A percentile compares a stretch with the other conserved stretches of the same genome.
phyloP scores from a whole-genome alignment of 2,113 vertebrate genomes.

The Neotoma lepida region DNA sequence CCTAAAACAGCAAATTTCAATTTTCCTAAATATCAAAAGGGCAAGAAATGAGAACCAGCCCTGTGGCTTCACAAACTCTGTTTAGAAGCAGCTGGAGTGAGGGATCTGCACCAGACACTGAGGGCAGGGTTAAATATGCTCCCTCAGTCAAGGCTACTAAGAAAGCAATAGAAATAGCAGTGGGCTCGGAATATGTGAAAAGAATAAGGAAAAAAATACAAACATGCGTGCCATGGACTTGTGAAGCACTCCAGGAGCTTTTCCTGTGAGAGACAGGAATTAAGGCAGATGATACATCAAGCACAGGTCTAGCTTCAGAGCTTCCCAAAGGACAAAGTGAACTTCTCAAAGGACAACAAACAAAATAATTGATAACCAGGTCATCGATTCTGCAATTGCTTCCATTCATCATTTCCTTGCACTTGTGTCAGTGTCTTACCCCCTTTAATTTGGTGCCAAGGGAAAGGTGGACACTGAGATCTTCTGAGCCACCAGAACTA shows the following conservation, averaged over 20 bases:
- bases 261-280: not conserved
- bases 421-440: not conserved
- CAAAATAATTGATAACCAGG: not conserved
- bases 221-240: not conserved
- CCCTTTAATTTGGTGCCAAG: not conserved
- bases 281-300: not conserved
- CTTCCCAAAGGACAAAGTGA: not conserved
- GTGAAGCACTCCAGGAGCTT: not conserved
- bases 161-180: constrained; percentile 45
- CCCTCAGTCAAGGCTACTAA: constrained; percentile 35
- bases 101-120: constrained; percentile 56
- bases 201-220: not conserved
- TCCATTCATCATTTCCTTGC: not conserved
- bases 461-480: not conserved
- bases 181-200: not conserved
- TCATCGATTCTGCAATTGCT: not conserved
- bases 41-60: constrained; percentile 81
- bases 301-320: not conserved
- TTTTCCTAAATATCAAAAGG: constrained; percentile 81
- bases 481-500: constrained; percentile 15
- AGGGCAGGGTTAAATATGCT: constrained; percentile 20
- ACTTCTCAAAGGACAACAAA: not conserved
- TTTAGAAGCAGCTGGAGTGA: constrained; percentile 59
- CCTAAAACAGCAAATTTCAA: constrained; percentile 77
- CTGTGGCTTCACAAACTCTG: constrained; percentile 73